These are phyloP conservation scores for Poeciliopsis infans DNA, from an alignment of 2,797 vertebrate species.

Conservation along the genomic window DNA sequence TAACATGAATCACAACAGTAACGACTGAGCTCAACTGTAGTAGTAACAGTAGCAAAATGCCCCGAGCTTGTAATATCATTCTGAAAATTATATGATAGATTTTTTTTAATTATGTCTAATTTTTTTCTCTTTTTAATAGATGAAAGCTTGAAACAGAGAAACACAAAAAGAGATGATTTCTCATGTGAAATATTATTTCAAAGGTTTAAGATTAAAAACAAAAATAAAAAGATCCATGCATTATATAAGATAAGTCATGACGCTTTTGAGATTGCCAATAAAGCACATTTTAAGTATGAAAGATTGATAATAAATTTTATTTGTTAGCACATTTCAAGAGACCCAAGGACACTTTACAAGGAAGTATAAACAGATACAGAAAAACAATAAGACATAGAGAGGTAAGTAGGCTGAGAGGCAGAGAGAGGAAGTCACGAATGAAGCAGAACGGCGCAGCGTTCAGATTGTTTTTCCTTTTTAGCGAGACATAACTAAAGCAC, in stretches of 20 bases:
- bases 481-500: no score
- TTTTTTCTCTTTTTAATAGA: not conserved
- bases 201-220: not conserved
- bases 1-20: slow-evolving; percentile 13
- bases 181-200: not conserved
- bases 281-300: not conserved
- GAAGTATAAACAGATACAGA: no score
- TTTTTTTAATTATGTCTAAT: not conserved
- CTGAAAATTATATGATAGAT: not conserved
- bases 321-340: no score
- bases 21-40: slow-evolving; percentile 2
- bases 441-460: not conserved
- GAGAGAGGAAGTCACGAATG: no score
- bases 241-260: not conserved
- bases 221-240: not conserved
- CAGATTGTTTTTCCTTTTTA: not conserved
- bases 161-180: not conserved
- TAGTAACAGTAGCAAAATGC: not conserved
- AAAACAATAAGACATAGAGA: no score
- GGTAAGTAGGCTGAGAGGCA: no score
- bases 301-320: not conserved
- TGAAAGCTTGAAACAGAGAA: not conserved
- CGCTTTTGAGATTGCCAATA: not conserved
- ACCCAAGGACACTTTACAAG: no score
- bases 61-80: not conserved